These are phyloP conservation scores for Akabosia matsudoensis DNA, from an alignment of 1,140 invertebrate genomes.

Conservation along the genomic window DNA sequence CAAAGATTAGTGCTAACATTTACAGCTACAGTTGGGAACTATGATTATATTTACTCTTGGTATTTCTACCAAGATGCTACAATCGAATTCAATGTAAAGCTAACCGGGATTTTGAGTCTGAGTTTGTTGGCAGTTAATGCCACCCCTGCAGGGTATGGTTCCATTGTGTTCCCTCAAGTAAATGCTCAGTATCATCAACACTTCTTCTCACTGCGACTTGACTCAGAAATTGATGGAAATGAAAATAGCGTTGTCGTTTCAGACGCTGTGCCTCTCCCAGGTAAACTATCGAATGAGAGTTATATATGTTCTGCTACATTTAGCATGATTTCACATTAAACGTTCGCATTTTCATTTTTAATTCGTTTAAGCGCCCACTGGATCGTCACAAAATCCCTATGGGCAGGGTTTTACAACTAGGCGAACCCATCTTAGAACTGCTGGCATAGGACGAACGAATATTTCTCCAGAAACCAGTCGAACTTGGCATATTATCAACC, in stretches of 20 bases:
- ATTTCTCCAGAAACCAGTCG: not conserved
- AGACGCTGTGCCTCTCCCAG: not conserved
- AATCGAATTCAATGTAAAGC: slow-evolving; percentile 9
- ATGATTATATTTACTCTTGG: slow-evolving; percentile 17
- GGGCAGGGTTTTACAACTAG: slow-evolving; percentile 11
- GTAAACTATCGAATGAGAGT: not conserved
- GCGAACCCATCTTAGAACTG: not conserved
- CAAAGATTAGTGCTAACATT: slow-evolving; percentile 17
- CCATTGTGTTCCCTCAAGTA: not conserved
- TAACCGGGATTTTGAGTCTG: not conserved
- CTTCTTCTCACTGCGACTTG: not conserved
- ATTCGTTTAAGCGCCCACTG: not conserved
- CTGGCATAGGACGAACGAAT: not conserved
- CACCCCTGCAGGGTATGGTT: not conserved
- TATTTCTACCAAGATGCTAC: not conserved
- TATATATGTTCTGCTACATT: not conserved
- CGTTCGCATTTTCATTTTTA: not conserved
- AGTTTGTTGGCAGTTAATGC: not conserved
- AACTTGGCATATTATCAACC: slow-evolving; percentile 19
- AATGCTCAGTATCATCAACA: slow-evolving; percentile 15
- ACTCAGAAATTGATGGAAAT: slow-evolving; percentile 20
- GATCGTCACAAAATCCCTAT: slow-evolving; percentile 13
- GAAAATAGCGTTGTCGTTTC: not conserved
- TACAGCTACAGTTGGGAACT: not conserved
- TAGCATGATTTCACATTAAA: not conserved